Evolutionary conservation across 2,113 vertebrate genomes (phyloP).

Genomic region (Anarrhichthys ocellatus): DNA sequence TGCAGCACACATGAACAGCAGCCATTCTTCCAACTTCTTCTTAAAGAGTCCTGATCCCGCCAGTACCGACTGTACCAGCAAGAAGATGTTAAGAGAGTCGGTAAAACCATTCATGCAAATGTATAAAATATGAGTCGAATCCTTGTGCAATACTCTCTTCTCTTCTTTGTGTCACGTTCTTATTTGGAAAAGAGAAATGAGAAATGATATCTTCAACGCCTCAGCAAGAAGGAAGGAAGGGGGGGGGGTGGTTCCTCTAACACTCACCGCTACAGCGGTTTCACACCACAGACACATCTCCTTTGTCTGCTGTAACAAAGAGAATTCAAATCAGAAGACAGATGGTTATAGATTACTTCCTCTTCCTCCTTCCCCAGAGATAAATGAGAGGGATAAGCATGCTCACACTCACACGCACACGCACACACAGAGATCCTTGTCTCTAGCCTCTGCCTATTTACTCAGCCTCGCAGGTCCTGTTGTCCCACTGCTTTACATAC

Average conservation of each 20-base stretch:
- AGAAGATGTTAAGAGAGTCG: background rate
- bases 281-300: constrained; percentile 64
- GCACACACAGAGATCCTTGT: constrained; percentile 13
- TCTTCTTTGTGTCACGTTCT: constrained; percentile 15
- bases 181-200: constrained; percentile 44
- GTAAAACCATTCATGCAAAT: background rate
- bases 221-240: background rate
- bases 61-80: background rate
- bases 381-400: constrained; percentile 62
- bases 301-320: constrained; percentile 78
- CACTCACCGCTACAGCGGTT: constrained; percentile 34
- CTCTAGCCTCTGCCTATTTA: constrained; percentile 39
- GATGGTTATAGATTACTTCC: constrained; percentile 72
- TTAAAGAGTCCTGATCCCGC: background rate
- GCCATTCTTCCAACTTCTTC: background rate
- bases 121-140: constrained; percentile 1
- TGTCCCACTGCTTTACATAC: constrained; percentile 26
- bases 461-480: constrained; percentile 29
- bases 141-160: background rate
- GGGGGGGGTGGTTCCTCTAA: background rate
- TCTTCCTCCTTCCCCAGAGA: constrained; percentile 58
- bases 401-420: constrained; percentile 16
- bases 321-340: constrained; percentile 64
- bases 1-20: background rate
- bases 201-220: constrained; percentile 45